phyloP scores from a whole-genome alignment of 2,888 invertebrate species.

The Ashinkailepas kermadecensis region DNA sequence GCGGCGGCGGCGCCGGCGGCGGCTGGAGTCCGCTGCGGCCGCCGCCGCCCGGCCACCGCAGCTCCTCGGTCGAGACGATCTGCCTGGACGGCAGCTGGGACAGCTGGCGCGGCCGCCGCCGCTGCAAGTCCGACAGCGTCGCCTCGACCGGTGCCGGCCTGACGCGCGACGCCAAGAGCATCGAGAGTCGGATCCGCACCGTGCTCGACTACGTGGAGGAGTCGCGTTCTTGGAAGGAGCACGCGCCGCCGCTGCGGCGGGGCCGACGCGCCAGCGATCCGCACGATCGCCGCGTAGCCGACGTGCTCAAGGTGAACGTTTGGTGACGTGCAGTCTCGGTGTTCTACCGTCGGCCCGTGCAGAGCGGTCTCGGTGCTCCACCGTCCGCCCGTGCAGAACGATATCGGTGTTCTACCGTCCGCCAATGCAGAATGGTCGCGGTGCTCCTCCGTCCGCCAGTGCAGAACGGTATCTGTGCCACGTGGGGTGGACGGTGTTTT shows the following conservation, averaged over 20 bases:
- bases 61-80: slow-evolving; percentile 4
- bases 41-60: background rate
- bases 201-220: slow-evolving; percentile 6
- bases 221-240: background rate
- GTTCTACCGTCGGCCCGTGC: too few relatives aligned
- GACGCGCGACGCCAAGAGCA: background rate
- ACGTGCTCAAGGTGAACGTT: background rate
- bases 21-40: background rate
- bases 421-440: too few relatives aligned
- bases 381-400: too few relatives aligned
- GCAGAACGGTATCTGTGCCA: too few relatives aligned
- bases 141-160: background rate
- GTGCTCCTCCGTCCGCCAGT: too few relatives aligned
- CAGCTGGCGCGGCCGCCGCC: background rate
- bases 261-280: background rate
- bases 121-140: background rate
- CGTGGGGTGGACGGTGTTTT: too few relatives aligned
- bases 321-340: background rate
- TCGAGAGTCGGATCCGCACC: slow-evolving; percentile 3
- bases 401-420: too few relatives aligned
- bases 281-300: background rate
- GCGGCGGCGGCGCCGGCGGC: slow-evolving; percentile 7
- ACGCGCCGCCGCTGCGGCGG: background rate
- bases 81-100: background rate
- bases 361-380: too few relatives aligned